Conservation (phyloP, 2,113 vertebrate species). For the Orientallactaga bullata region DNA sequence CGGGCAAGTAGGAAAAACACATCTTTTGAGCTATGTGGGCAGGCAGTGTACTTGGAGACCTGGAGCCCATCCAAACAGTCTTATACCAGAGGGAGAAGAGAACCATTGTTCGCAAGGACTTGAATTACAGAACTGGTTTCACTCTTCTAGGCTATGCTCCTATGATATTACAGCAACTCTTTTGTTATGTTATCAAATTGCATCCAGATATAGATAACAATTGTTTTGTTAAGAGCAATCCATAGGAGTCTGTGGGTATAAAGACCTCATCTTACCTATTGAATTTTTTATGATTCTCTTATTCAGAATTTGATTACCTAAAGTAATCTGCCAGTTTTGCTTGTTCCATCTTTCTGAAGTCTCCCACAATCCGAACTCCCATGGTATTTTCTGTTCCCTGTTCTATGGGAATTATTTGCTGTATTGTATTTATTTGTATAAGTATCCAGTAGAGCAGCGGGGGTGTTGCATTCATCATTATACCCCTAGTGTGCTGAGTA, state of each 20-base stretch:
- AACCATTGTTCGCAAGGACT: slow-evolving; percentile 66
- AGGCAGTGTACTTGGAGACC: slow-evolving; percentile 34
- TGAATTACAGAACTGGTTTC: slow-evolving; percentile 58
- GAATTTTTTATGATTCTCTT: slow-evolving; percentile 44
- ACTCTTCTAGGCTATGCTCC: slow-evolving; percentile 15
- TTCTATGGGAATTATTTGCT: slow-evolving; percentile 18
- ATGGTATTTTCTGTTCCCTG: slow-evolving; percentile 25
- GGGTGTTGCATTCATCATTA: slow-evolving; percentile 41
- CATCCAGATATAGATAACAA: slow-evolving; percentile 53
- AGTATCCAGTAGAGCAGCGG: neutral
- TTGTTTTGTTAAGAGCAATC: slow-evolving; percentile 41
- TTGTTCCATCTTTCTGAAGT: neutral
- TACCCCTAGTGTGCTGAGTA: neutral
- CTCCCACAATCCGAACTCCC: neutral
- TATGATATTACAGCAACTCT: slow-evolving; percentile 46
- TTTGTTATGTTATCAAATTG: slow-evolving; percentile 65
- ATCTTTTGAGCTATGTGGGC: slow-evolving; percentile 67
- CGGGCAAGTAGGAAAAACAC: slow-evolving; percentile 49
- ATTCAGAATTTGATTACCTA: slow-evolving; percentile 47
- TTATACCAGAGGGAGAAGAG: slow-evolving; percentile 63
- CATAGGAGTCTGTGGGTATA: slow-evolving; percentile 42
- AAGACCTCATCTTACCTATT: neutral
- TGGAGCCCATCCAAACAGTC: slow-evolving; percentile 66
- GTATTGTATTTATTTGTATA: slow-evolving; percentile 28
- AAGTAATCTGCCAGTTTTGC: neutral